Base-by-base conservation (phyloP, 92 coral and sea anemone genomes). In the Parazoanthus darwini region DNA sequence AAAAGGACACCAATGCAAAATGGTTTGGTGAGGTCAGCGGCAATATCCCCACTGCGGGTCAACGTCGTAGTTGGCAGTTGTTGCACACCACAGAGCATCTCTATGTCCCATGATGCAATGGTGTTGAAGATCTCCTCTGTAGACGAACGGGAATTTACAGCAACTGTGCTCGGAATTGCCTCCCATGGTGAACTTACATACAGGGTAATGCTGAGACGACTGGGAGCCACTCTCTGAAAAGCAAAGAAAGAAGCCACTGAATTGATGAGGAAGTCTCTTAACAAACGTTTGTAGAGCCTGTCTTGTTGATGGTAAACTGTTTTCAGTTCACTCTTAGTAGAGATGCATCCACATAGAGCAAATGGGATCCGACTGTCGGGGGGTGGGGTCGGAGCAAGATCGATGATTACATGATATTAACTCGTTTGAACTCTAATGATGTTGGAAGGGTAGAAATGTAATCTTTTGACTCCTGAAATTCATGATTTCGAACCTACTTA, bases 31-130 rank as follows among this genome's bases (percentile, higher is more conserved):
- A 37, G 77, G 54, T 76, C 80, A 76, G 54, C 74, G 76, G 74
- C 92, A 90, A 72, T 71, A 90, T 36, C 92, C 92, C 92, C 92
- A 90, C 68, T 68, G 78, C 6, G 70, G 44, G 35, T 86, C 86
- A 13, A 71, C 75, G 90, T 90, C 92, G 33, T 78, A 90, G 71
- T 90, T 86, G 15, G 70, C 79, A 14, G 90, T 90, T 23, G 92
- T 90, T 23, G 87, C 92, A 44, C 92, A 90, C 92, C 92, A 90
- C 58, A 90, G 92, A 38, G 89, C 92, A 70, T 86, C 58, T 73
- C 92, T 86, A 63, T 90, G 89, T 78, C 73, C 79, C 82, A 79
- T 79, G 18, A 90, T 86, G 71, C 92, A 90, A 43, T 78, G 78
- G 66, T 51, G 83, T 26, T 90, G 82, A 51, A 86, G 35, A 10